A percentile compares a stretch with the other conserved stretches of the same genome.
phyloP scores from a whole-genome alignment of 2,888 invertebrate species.

The Amblyjoppa fuscipennis region DNA sequence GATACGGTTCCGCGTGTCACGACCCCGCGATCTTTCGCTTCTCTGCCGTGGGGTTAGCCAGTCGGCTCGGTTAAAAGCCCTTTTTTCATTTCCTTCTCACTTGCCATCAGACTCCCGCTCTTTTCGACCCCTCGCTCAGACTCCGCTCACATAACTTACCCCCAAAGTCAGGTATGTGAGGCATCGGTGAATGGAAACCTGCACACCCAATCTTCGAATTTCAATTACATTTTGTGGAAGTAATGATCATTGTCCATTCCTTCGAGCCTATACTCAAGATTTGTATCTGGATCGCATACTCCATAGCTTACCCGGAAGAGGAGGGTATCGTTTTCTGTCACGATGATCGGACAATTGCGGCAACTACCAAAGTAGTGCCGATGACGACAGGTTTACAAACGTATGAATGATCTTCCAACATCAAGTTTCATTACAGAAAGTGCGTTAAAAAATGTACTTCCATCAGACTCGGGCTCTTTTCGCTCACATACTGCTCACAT shows the following conservation, averaged over 20 bases:
- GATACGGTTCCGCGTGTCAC: conserved; percentile 76
- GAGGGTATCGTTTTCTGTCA: neutral
- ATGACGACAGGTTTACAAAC: neutral
- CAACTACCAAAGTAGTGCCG: neutral
- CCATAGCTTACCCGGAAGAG: neutral
- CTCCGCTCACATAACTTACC: neutral
- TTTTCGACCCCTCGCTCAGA: conserved; percentile 33
- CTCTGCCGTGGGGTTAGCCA: conserved; percentile 7
- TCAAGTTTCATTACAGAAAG: neutral
- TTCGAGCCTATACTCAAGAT: neutral
- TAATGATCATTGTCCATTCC: neutral
- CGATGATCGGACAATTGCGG: neutral
- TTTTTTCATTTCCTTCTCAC: conserved; percentile 33
- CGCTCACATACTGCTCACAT: neutral
- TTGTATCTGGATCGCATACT: neutral
- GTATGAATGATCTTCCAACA: neutral
- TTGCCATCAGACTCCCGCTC: conserved; percentile 1
- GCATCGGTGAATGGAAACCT: neutral
- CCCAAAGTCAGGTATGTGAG: neutral
- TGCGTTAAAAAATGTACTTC: neutral
- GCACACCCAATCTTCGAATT: neutral
- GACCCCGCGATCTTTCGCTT: conserved; percentile 15
- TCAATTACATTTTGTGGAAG: neutral
- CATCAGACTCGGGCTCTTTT: conserved; percentile 22
- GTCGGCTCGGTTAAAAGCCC: conserved; percentile 5